These are phyloP conservation scores for Argyresthia albistria DNA, from an alignment of 2,888 invertebrate genomes.

Conservation along the genomic window DNA sequence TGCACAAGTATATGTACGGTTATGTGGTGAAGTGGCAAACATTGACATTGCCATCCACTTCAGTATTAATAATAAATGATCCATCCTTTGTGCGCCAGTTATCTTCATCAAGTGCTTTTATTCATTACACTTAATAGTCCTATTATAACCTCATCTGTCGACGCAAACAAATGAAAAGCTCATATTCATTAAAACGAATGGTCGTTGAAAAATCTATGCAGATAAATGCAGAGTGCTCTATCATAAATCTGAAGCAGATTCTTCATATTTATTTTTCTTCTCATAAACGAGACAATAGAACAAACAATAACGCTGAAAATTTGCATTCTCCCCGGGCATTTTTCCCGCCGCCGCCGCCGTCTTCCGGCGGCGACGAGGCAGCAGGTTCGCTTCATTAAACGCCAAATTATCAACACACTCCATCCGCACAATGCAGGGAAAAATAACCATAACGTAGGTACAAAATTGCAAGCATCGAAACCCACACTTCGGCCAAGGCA, in stretches of 20 bases:
- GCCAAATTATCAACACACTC: conserved; percentile 61
- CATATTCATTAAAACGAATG: conserved; percentile 7
- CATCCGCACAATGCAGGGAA: conserved; percentile 40
- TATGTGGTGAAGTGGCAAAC: too few species aligned
- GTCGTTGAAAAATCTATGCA: conserved; percentile 13
- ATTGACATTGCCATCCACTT: too few species aligned
- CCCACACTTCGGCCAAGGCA: conserved; percentile 20
- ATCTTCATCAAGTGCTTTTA: too few species aligned
- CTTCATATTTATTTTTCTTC: conserved; percentile 26
- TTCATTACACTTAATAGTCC: too few species aligned
- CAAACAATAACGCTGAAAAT: conserved; percentile 64
- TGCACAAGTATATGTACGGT: too few species aligned
- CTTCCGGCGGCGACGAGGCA: conserved; percentile 53
- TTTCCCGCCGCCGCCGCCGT: conserved; percentile 53
- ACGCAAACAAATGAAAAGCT: background rate
- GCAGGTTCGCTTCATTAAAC: conserved; percentile 63
- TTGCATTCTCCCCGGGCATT: conserved; percentile 57
- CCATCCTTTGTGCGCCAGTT: too few species aligned
- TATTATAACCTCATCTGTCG: too few species aligned
- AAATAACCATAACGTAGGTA: conserved; percentile 48
- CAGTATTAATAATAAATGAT: too few species aligned
- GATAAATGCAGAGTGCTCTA: conserved; percentile 12
- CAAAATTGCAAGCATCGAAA: conserved; percentile 17
- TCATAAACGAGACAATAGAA: conserved; percentile 61
- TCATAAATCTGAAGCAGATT: conserved; percentile 7